Evolutionary conservation across 2,797 vertebrate species (phyloP).

Genomic region (Momotus momota): DNA sequence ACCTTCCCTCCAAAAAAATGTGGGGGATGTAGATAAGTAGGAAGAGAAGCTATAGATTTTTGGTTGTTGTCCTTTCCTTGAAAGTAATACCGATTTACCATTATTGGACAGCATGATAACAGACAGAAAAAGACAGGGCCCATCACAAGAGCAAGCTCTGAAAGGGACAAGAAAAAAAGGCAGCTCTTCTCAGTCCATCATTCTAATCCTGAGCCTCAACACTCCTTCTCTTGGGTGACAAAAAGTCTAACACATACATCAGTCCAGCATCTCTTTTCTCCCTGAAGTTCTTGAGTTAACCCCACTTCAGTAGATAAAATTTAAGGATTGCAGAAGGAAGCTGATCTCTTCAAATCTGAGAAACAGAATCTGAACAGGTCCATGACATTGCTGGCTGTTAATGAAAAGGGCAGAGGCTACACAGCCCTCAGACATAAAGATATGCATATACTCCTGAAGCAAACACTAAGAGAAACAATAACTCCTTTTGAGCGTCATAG

Average conservation of each 20-base stretch:
- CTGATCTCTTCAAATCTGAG: neutral
- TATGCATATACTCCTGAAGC: neutral
- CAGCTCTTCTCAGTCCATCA: neutral
- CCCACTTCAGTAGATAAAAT: neutral
- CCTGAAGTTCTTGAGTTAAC: neutral
- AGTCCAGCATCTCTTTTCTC: neutral
- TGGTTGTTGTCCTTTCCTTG: neutral
- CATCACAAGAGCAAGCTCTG: neutral
- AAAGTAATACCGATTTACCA: neutral
- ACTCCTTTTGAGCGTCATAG: neutral
- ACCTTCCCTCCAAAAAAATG: neutral
- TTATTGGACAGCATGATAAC: rapidly evolving
- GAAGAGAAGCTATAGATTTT: neutral
- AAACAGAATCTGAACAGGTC: neutral
- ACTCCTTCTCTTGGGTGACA: neutral
- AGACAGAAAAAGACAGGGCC: neutral
- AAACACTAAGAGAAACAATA: neutral
- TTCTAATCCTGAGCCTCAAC: neutral
- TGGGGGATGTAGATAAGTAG: neutral
- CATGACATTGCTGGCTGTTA: neutral
- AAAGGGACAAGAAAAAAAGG: neutral
- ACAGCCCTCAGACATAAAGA: neutral
- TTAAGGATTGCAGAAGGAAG: neutral
- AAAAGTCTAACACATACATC: rapidly evolving
- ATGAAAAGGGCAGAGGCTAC: neutral